Conservation (phyloP, 2,113 vertebrate genomes). For the Helogale parvula region DNA sequence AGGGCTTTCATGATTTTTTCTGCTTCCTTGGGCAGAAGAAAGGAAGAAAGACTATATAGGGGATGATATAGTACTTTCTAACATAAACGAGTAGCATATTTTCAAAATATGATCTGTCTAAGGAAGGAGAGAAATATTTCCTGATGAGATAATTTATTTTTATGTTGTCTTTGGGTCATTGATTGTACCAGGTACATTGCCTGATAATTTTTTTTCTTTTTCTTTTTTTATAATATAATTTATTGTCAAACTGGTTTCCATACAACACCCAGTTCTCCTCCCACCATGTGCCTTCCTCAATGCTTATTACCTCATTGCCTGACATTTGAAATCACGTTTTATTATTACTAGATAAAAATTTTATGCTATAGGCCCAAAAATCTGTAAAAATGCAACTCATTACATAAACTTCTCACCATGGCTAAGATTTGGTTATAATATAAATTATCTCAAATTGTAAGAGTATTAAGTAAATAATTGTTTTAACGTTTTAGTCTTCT, state of each 20-base stretch:
- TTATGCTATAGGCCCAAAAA: not conserved
- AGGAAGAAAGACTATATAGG: not conserved
- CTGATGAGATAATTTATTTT: not conserved
- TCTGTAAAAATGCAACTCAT: not conserved
- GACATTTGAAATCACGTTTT: slow-evolving; percentile 14
- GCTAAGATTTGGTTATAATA: not conserved
- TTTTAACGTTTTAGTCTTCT: not conserved
- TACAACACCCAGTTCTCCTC: too few relatives aligned
- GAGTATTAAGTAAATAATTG: not conserved
- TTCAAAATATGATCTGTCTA: not conserved
- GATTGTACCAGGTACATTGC: not conserved
- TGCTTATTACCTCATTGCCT: not conserved
- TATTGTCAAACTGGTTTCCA: too few relatives aligned
- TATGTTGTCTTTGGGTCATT: not conserved
- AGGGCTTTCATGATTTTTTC: not conserved
- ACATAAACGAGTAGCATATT: not conserved
- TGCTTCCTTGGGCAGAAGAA: not conserved
- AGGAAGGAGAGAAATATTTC: not conserved
- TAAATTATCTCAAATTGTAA: not conserved
- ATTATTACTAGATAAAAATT: not conserved
- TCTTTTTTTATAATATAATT: too few relatives aligned
- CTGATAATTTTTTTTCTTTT: not conserved
- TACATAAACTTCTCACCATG: not conserved
- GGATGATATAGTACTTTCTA: not conserved
- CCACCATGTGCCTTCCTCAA: too few relatives aligned